Evolutionary conservation across 2,888 invertebrate genomes (phyloP).

Genomic region (Tipula confusa): DNA sequence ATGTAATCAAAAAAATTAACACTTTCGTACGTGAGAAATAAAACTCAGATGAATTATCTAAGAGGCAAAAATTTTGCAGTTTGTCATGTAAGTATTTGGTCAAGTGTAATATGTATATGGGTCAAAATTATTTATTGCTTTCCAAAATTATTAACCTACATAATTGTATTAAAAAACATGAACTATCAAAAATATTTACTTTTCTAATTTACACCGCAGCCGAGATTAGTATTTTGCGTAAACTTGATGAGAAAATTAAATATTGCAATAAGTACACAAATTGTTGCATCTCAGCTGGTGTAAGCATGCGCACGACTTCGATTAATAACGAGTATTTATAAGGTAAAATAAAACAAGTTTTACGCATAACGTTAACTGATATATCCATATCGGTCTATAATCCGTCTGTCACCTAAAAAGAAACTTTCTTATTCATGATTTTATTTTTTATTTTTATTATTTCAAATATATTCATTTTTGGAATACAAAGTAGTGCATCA

Average conservation of each 20-base stretch:
- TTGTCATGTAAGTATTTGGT: background rate
- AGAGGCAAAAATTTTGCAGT: background rate
- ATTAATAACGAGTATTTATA: background rate
- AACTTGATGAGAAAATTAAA: background rate
- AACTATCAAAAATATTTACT: background rate
- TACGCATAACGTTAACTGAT: background rate
- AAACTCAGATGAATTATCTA: background rate
- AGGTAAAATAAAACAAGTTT: background rate
- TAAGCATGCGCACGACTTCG: too few species aligned
- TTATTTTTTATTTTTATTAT: too few species aligned
- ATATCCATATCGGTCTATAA: background rate
- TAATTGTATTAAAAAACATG: background rate
- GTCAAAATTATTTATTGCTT: background rate
- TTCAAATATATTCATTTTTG: background rate
- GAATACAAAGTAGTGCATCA: background rate
- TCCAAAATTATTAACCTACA: background rate
- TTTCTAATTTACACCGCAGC: background rate
- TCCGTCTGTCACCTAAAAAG: background rate
- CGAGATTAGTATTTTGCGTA: background rate
- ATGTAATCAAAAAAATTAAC: slow-evolving; percentile 7
- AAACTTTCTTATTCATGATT: background rate
- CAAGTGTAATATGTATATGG: background rate
- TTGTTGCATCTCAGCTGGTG: background rate
- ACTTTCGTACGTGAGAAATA: background rate
- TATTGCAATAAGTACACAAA: background rate